Base-by-base conservation (phyloP, 2,113 vertebrate genomes). In the Amia ocellicauda region DNA sequence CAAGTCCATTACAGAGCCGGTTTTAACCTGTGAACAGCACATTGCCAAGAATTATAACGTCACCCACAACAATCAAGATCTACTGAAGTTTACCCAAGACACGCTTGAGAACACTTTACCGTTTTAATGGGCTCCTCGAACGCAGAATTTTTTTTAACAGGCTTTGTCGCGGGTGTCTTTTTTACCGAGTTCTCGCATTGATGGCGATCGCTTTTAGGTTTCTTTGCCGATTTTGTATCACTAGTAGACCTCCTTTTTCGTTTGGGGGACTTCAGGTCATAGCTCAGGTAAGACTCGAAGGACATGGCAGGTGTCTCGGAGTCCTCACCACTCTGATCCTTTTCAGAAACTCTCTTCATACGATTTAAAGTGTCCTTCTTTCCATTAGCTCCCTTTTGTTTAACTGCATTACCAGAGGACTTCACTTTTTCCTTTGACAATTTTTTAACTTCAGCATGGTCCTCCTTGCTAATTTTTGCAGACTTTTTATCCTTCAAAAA, bases 281-380 rank as follows among this genome's bases (percentile, higher is more conserved):
- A 95, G 78, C 78, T 91, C 63, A 93, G 77, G 17, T 64, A 94
- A 0, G 89, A 89, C 72, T 95, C 93, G 77, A 96, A 96, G 52
- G 93, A 91, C 89, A 89, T 86, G n/a, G 79, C 67, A 2, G 89
- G 84, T 7, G 67, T 59, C 2, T 86, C 84, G 28, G 69, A 64
- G 16, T 70, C 62, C 19, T 68, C 50, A 2, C 79, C 78, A 11
- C 67, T 66, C 27, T 64, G 63, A 9, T 74, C 43, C 2, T 28
- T 36, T 2, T 52, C 19, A 9, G 40, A 68, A 4, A 64, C 70
- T 0, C 1, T 59, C 64, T 78, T 78, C 2, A 2, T 8, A 36
- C 69, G 72, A 68, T 78, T 76, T 16, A 11, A 0, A 16, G 40
- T 29, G 29, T 14, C 16, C 53, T 13, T 60, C 16, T 57, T 61